Evolutionary conservation across 2,888 invertebrate genomes (phyloP).

Genomic region (Melikaiella ostensackeni): DNA sequence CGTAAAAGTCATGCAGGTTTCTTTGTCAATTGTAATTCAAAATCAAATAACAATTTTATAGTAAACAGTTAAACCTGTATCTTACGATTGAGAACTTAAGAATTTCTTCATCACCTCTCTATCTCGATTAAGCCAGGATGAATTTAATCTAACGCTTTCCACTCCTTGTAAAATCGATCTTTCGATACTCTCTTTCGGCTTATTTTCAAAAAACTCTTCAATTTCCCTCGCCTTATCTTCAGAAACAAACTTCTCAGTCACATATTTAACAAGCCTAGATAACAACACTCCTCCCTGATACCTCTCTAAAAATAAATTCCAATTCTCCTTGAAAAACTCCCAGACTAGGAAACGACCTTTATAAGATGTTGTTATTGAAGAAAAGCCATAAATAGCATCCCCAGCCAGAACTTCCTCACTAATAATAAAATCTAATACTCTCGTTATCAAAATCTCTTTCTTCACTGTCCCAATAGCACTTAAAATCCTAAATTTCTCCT

Average conservation of each 20-base stretch:
- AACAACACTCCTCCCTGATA: conserved; percentile 93
- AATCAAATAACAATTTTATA: neutral
- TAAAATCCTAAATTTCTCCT: conserved; percentile 94
- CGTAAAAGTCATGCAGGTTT: neutral
- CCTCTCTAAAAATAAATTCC: conserved; percentile 85
- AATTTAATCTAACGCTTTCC: conserved; percentile 94
- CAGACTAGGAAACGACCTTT: conserved; percentile 92
- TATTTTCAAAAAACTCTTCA: conserved; percentile 87
- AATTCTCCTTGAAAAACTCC: conserved; percentile 93
- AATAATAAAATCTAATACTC: conserved; percentile 89
- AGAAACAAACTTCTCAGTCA: conserved; percentile 92
- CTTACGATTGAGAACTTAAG: conserved; percentile 36
- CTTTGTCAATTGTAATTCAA: neutral
- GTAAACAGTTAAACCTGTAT: neutral
- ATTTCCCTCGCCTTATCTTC: conserved; percentile 89
- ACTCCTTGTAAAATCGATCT: conserved; percentile 93
- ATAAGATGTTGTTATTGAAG: conserved; percentile 89
- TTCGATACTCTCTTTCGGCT: conserved; percentile 89
- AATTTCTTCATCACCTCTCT: conserved; percentile 81
- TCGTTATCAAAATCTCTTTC: conserved; percentile 85
- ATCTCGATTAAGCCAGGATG: conserved; percentile 91
- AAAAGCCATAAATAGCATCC: conserved; percentile 93
- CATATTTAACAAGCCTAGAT: conserved; percentile 88
- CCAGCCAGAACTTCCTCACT: conserved; percentile 95
- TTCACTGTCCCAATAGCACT: conserved; percentile 89